Conservation (phyloP, 1,140 invertebrate species). For the Tribolium madens region DNA sequence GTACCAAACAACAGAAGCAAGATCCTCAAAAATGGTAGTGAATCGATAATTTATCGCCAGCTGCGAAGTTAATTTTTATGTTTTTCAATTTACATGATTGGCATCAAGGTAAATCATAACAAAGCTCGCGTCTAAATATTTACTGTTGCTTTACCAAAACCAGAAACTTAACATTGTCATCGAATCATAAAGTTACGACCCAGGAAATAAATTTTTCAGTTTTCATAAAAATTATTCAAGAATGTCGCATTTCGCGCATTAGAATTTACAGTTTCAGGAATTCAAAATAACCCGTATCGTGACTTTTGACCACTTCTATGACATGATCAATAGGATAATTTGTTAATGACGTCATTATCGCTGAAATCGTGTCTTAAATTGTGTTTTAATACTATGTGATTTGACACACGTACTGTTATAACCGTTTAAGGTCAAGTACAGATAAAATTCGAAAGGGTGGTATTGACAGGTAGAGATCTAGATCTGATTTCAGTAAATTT, state of each 20-base stretch:
- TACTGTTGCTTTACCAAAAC: conserved; percentile 3
- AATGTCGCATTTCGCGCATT: not conserved
- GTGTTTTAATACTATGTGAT: not conserved
- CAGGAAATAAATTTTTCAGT: not conserved
- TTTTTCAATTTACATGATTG: conserved; percentile 4
- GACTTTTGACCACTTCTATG: not conserved
- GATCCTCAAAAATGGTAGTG: not conserved
- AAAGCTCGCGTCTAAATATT: conserved; percentile 15
- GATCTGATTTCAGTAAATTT: conserved; percentile 1
- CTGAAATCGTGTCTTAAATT: conserved; percentile 7
- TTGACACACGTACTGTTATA: not conserved
- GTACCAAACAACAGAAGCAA: not conserved
- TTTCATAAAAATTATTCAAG: not conserved
- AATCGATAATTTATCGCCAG: not conserved
- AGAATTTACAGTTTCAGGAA: not conserved
- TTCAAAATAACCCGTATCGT: not conserved
- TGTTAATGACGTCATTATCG: conserved; percentile 23
- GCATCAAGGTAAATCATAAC: conserved; percentile 24
- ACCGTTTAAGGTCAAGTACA: conserved; percentile 20
- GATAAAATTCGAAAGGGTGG: conserved; percentile 16
- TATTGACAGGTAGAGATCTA: conserved; percentile 2
- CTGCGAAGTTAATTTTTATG: conserved; percentile 3
- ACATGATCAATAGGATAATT: conserved; percentile 29
- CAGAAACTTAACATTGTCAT: conserved; percentile 7
- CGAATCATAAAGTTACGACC: not conserved